Evolutionary conservation across 2,888 invertebrate genomes (phyloP).

Genomic region (Tetranychus truncatus): DNA sequence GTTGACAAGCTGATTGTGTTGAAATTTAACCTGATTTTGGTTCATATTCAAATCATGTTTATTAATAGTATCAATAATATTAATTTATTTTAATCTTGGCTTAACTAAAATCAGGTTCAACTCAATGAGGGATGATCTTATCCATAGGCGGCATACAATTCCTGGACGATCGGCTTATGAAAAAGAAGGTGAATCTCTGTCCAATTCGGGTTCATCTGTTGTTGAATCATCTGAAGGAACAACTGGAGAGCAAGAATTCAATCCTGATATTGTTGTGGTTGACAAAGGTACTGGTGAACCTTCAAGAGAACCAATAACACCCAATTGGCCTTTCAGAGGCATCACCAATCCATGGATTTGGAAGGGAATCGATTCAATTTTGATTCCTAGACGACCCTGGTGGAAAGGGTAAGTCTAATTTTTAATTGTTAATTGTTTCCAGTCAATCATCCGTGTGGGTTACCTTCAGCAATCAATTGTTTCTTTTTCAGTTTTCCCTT

Average conservation of each 20-base stretch:
- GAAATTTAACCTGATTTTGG: neutral
- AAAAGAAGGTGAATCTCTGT: neutral
- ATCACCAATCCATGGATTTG: constrained; percentile 12
- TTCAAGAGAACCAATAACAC: neutral
- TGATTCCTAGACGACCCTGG: constrained; percentile 29
- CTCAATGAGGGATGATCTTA: neutral
- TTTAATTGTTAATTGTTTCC: neutral
- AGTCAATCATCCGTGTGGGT: neutral
- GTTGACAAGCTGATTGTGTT: neutral
- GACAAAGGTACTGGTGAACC: constrained; percentile 7
- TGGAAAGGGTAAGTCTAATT: constrained; percentile 37
- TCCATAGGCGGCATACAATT: neutral
- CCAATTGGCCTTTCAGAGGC: constrained; percentile 3
- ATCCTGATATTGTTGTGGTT: constrained; percentile 16
- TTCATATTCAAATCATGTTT: no score
- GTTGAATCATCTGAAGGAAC: neutral
- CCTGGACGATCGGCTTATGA: neutral
- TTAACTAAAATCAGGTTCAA: no score
- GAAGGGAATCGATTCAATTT: neutral
- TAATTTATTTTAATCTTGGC: no score
- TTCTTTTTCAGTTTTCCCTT: neutral
- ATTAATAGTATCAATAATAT: no score
- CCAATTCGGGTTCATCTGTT: neutral
- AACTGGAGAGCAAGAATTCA: neutral
- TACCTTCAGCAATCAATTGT: neutral